Evolutionary conservation across 2,888 invertebrate genomes (phyloP).

Genomic region (Sisyra nigra): DNA sequence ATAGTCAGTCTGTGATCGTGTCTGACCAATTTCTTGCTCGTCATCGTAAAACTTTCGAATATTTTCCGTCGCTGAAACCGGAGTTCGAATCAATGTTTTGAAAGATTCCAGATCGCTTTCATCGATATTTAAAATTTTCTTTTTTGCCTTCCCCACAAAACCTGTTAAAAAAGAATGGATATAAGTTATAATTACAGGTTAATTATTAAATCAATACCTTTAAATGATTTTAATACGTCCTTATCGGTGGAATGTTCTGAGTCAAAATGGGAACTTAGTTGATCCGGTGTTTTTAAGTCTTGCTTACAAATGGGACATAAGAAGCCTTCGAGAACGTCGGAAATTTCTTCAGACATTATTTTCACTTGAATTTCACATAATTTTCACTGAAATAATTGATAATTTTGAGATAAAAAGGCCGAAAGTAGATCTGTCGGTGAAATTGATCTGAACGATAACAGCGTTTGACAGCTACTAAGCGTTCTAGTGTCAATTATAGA

Average conservation of each 20-base stretch:
- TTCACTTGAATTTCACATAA: neutral
- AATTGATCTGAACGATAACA: too few species aligned
- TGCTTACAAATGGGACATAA: constrained; percentile 89
- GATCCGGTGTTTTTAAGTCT: constrained; percentile 70
- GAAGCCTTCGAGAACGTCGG: constrained; percentile 75
- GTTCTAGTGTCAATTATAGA: too few species aligned
- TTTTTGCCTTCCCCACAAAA: constrained; percentile 77
- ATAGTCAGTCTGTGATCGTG: constrained; percentile 50
- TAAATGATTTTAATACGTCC: constrained; percentile 62
- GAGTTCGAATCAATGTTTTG: constrained; percentile 31
- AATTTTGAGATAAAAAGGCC: neutral
- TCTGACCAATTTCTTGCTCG: constrained; percentile 47
- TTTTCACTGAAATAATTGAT: neutral
- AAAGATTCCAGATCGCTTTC: constrained; percentile 46
- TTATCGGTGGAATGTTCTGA: constrained; percentile 76
- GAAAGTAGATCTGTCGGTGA: neutral
- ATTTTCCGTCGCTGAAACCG: constrained; percentile 20
- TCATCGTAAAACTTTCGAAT: constrained; percentile 30
- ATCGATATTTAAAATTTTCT: constrained; percentile 63
- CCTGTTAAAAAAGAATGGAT: constrained; percentile 23
- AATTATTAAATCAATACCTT: constrained; percentile 32
- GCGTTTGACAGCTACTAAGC: too few species aligned
- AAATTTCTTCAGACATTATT: constrained; percentile 21
- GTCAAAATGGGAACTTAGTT: constrained; percentile 79
- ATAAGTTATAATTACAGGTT: neutral